Evolutionary conservation across 2,113 vertebrate genomes (phyloP), one percentile per base, ranked within the genome.

Genomic region (Cisticola juncidis): DNA sequence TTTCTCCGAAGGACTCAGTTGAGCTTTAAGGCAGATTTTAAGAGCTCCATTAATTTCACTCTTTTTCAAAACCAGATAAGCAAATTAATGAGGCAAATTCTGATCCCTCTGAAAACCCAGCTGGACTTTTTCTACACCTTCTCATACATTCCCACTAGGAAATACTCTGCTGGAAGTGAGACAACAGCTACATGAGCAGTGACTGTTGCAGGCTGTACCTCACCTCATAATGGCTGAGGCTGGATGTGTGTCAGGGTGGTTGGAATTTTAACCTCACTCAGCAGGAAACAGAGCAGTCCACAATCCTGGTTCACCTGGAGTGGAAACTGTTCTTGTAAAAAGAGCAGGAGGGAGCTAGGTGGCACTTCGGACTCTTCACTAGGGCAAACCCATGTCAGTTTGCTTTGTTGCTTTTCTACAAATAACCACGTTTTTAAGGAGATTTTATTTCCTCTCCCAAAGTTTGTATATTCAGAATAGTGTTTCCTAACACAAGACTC

Each of bases 221-320:
- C n/a, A 26, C 11, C 19, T 47, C 17, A 3, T 9, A n/a, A 33
- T 6, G 33, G 20, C 45, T 53, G 69, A 25, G 31, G 44, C 35
- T 65, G 88, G 38, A 54, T 36, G 47, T 31, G 29, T 56, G 44
- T 36, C 26, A n/a, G 48, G 9, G 31, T 61, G 20, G 16, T 26
- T 61, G 62, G 20, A 36, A 29, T 45, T 50, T 25, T 21, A 53
- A 81, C 48, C 14, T 64, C 15, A 4, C 45, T 54, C 18, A 35
- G 19, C 33, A 90, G 50, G 42, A 70, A 57, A 54, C 17, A 31
- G 31, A 69, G 29, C 35, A 40, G 15, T 36, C 19, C 60, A 53
- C 45, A 81, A 2, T 61, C 11, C 31, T 54, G 40, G 38, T 23
- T 26, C 29, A 53, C 0, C 0, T 23, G 50, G 18, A 28, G 29